Evolutionary conservation across 1,140 invertebrate genomes (phyloP).

Genomic region (Cyclina sinensis): DNA sequence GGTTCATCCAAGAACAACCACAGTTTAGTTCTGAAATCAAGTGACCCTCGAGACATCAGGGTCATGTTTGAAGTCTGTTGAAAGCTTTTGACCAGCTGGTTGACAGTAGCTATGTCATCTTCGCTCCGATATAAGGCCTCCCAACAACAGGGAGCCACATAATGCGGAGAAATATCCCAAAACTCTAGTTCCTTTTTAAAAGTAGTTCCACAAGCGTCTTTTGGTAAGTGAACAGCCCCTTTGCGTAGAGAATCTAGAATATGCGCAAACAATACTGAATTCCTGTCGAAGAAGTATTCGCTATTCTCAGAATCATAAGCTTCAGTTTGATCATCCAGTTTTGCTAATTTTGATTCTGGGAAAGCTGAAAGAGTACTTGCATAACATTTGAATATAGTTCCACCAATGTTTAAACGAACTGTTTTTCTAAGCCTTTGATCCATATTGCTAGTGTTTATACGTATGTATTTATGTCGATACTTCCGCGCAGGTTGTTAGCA

Average conservation of each 20-base stretch:
- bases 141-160: slow-evolving; percentile 54
- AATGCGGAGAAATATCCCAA: slow-evolving; percentile 17
- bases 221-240: slow-evolving; percentile 97
- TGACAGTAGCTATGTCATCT: not conserved
- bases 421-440: too few relatives aligned
- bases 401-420: slow-evolving; percentile 32
- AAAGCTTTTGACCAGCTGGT: not conserved
- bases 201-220: slow-evolving; percentile 94
- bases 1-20: slow-evolving; percentile 38
- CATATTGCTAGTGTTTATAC: too few relatives aligned
- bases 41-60: too few relatives aligned
- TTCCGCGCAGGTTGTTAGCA: too few relatives aligned
- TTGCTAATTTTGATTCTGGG: slow-evolving; percentile 42
- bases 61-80: not conserved
- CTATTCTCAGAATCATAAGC: not conserved
- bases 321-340: not conserved
- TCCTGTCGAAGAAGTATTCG: slow-evolving; percentile 94
- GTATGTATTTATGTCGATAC: too few relatives aligned
- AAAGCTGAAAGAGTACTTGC: not conserved
- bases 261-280: slow-evolving; percentile 97
- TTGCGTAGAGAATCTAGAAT: slow-evolving; percentile 98
- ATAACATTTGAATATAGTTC: slow-evolving; percentile 5
- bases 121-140: slow-evolving; percentile 17
- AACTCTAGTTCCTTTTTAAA: slow-evolving; percentile 64
- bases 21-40: not conserved